phyloP scores from a whole-genome alignment of 2,797 vertebrate genomes.

The Vespertilio murinus region DNA sequence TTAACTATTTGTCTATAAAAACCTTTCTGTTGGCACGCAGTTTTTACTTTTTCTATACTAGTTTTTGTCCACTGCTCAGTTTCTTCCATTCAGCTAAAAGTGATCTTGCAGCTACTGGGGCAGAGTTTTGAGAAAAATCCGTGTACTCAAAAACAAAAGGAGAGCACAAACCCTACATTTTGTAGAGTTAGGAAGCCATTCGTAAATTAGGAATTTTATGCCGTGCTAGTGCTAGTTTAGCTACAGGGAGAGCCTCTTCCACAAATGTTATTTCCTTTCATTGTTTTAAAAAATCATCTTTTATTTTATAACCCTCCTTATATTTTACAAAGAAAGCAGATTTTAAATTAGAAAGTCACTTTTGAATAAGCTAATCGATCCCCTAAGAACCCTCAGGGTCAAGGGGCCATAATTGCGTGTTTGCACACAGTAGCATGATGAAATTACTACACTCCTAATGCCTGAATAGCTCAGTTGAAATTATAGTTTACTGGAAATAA shows the following conservation, averaged over 20 bases:
- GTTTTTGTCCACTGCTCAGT: not conserved
- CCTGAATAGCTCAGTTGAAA: constrained; percentile 19
- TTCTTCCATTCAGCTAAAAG: not conserved
- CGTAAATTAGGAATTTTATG: not conserved
- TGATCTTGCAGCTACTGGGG: not conserved
- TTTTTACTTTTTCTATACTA: not conserved
- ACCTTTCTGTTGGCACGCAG: not conserved
- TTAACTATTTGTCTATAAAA: not conserved
- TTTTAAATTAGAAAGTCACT: constrained; percentile 32
- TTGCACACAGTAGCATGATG: not conserved
- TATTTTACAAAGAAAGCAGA: not conserved
- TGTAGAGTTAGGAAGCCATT: not conserved
- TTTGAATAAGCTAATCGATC: not conserved
- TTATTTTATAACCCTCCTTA: not conserved
- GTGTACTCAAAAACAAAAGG: not conserved
- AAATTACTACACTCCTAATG: not conserved
- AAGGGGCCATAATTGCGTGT: not conserved
- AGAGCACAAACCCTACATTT: not conserved
- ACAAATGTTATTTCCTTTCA: not conserved
- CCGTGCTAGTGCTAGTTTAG: not conserved
- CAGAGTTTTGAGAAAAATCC: not conserved
- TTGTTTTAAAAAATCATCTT: not conserved
- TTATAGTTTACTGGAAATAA: not conserved
- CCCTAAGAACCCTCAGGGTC: not conserved
- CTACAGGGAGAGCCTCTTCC: not conserved